phyloP scores from a whole-genome alignment of 1,140 invertebrate species.

The Caenorhabditis inopinata region DNA sequence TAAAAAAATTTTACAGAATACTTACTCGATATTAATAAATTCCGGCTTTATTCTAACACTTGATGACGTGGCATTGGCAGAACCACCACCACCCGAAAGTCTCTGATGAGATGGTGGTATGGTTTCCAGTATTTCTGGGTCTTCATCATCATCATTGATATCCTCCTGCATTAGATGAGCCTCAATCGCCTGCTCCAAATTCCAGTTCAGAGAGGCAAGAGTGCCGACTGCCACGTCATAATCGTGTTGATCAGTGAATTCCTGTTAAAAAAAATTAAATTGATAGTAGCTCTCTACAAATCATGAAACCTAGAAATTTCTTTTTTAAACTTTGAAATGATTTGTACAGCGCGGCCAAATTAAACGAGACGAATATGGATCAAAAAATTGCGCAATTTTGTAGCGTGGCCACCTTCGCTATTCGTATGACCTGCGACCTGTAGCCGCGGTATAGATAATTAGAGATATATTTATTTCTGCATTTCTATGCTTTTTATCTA shows the following conservation, averaged over 20 bases:
- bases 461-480: too few species aligned
- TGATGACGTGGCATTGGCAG: neutral
- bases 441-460: too few species aligned
- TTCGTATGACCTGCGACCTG: too few species aligned
- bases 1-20: too few species aligned
- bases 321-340: too few species aligned
- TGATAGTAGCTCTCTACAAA: neutral
- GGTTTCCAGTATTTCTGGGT: slow-evolving; percentile 2
- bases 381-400: too few species aligned
- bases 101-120: neutral
- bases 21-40: neutral
- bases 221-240: slow-evolving; percentile 20
- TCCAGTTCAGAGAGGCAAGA: slow-evolving; percentile 26
- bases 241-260: slow-evolving; percentile 25
- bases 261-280: slow-evolving; percentile 26
- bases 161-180: slow-evolving; percentile 22
- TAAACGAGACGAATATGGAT: too few species aligned
- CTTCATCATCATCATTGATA: neutral
- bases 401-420: too few species aligned
- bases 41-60: neutral
- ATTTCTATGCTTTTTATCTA: too few species aligned
- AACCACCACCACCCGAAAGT: too few species aligned
- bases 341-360: too few species aligned
- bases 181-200: slow-evolving; percentile 31
- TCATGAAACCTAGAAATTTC: too few species aligned